A percentile compares a stretch with the other conserved stretches of the same genome.
Evolutionary conservation across 2,888 invertebrate species (phyloP).

Genomic region (Acrocyrtus sp.): DNA sequence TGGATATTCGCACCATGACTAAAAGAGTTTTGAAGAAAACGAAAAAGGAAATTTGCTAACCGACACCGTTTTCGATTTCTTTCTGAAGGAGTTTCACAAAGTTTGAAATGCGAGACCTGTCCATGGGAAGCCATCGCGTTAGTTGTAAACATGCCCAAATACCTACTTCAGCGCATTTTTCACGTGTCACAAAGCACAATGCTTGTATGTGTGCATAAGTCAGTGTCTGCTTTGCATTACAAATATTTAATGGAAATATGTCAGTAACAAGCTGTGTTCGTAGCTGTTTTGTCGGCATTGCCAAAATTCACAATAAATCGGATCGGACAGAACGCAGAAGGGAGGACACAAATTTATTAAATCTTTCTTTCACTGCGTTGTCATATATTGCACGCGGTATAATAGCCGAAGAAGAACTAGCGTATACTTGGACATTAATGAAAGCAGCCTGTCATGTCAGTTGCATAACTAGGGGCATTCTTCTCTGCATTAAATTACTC

Average conservation of each 20-base stretch:
- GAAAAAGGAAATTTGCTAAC: too few species aligned
- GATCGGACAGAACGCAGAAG: not conserved
- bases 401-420: too few species aligned
- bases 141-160: constrained; percentile 47
- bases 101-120: constrained; percentile 32
- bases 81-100: too few species aligned
- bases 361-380: too few species aligned
- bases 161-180: constrained; percentile 40
- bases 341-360: too few species aligned
- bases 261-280: constrained; percentile 43
- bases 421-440: constrained; percentile 32
- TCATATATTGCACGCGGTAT: too few species aligned
- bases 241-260: constrained; percentile 47
- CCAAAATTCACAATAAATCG: constrained; percentile 35
- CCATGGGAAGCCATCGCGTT: constrained; percentile 37
- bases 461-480: constrained; percentile 36
- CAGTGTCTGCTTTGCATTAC: constrained; percentile 44
- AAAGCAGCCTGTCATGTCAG: constrained; percentile 50
- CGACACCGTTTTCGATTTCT: too few species aligned
- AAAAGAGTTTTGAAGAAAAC: not conserved
- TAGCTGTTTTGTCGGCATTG: constrained; percentile 48
- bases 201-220: too few species aligned
- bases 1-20: too few species aligned
- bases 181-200: constrained; percentile 34
- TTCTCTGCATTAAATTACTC: not conserved